Percentiles rank a stretch among this genome's conserved stretches.
These are phyloP conservation scores for Vesta saturnalis DNA, from an alignment of 2,888 invertebrate genomes.

Conservation along the genomic window DNA sequence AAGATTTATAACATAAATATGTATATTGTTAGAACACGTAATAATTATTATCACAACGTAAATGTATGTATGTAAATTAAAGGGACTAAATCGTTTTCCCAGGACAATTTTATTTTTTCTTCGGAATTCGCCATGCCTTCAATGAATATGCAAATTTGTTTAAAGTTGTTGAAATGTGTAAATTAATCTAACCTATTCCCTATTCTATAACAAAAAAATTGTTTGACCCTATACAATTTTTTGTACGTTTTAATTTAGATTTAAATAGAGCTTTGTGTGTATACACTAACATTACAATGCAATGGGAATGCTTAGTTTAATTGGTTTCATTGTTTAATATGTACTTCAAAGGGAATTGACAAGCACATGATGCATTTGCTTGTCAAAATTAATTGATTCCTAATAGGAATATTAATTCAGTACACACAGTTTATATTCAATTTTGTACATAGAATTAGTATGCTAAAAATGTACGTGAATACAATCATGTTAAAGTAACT, in stretches of 20 bases:
- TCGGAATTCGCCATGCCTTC: conserved; percentile 13
- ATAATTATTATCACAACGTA: conserved; percentile 27
- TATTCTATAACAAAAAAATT: neutral
- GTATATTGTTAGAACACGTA: conserved; percentile 28
- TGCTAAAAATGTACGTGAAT: too few relatives aligned
- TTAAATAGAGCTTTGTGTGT: neutral
- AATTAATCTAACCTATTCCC: conserved; percentile 4
- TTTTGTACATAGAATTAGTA: neutral
- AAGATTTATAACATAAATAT: conserved; percentile 9
- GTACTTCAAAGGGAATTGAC: neutral
- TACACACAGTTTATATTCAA: neutral
- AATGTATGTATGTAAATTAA: conserved; percentile 30
- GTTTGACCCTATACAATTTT: too few relatives aligned
- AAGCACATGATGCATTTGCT: neutral
- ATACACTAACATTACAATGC: neutral
- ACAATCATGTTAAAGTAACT: too few relatives aligned
- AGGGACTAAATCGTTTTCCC: conserved; percentile 23
- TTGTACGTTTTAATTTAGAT: neutral
- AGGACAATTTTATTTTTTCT: conserved; percentile 20
- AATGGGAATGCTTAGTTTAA: neutral
- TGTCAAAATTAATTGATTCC: conserved; percentile 1
- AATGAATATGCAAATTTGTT: conserved; percentile 25
- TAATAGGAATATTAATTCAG: neutral
- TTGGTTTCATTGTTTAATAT: conserved; percentile 1
- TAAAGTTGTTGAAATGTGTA: conserved; percentile 6